Evolutionary conservation across 2,113 vertebrate genomes (phyloP), one percentile per base, ranked within the genome.

Genomic region (Corydoras sp.): DNA sequence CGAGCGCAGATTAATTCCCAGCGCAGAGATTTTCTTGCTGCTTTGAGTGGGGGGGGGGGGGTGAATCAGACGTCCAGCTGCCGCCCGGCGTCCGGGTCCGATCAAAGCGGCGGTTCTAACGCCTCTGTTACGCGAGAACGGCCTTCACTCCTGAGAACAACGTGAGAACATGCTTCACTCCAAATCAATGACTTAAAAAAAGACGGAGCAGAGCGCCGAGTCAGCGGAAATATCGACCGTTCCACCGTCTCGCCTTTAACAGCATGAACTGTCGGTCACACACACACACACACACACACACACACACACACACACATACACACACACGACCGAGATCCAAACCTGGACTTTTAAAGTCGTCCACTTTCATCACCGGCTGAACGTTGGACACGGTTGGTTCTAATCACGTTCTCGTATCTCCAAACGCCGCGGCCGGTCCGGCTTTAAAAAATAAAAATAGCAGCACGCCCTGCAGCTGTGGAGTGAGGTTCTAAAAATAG

Each of bases 1-100:
- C 76, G 61, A 78, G 68, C 9, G 72, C 61, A 24, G 70, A 79
- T 78, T 68, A 78, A 76, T 81, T 77, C 77, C 62, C 63, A 10
- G 63, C 63, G 76, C 48, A 82, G 71, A 61, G 77, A 80, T 81
- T 68, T 71, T 76, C 76, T 74, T 80, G 77, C 78, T 66, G 81
- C 79, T 82, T 80, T 80, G n/a, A n/a, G n/a, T n/a, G n/a, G 49
- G 77, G 69, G 35, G 43, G 58, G 62, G 32, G 5, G 10, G 67
- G 69, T 35, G 61, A 72, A 72, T 74, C 82, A 81, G 77, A 75
- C 58, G 54, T 65, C 77, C 10, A 64, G 55, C 29, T 60, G 50
- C 67, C 69, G 68, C 68, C 61, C 65, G 73, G 3, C 24, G 31
- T 8, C 65, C 55, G 65, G 78, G 74, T 67, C 48, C 71, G 77